Percentiles rank a stretch among this genome's conserved stretches.
Conservation (phyloP, 2,797 vertebrate species). For the Pampus argenteus region DNA sequence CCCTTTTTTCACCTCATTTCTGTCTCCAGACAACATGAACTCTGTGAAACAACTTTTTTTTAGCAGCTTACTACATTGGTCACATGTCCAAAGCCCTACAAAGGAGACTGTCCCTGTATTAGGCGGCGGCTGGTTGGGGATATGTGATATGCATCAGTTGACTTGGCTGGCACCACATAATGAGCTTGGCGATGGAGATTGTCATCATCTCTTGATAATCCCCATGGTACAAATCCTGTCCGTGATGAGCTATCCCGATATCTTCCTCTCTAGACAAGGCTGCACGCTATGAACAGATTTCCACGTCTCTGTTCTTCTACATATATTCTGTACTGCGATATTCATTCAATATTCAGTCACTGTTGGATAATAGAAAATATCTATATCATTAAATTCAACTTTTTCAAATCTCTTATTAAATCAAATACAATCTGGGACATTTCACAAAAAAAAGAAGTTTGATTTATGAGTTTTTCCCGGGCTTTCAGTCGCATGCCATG, state of each 20-base stretch:
- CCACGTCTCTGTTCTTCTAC: not conserved
- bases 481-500: too few relatives aligned
- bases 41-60: not conserved
- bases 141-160: slow-evolving; percentile 51
- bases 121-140: slow-evolving; percentile 24
- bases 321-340: not conserved
- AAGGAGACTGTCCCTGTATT: slow-evolving; percentile 3
- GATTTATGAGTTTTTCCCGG: too few relatives aligned
- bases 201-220: slow-evolving; percentile 70
- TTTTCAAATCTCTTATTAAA: not conserved
- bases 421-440: too few relatives aligned
- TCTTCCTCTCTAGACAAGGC: not conserved
- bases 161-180: slow-evolving; percentile 71
- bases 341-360: too few relatives aligned
- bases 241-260: slow-evolving; percentile 30
- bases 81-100: slow-evolving; percentile 3
- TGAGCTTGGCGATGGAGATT: slow-evolving; percentile 63
- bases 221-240: slow-evolving; percentile 41
- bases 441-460: too few relatives aligned
- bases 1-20: not conserved
- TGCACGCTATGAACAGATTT: not conserved
- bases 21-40: not conserved
- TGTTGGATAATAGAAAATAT: not conserved
- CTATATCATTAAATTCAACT: not conserved
- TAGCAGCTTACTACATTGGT: not conserved